These are phyloP conservation scores for Apoda limacodes DNA, from an alignment of 2,888 invertebrate species.

Conservation along the genomic window DNA sequence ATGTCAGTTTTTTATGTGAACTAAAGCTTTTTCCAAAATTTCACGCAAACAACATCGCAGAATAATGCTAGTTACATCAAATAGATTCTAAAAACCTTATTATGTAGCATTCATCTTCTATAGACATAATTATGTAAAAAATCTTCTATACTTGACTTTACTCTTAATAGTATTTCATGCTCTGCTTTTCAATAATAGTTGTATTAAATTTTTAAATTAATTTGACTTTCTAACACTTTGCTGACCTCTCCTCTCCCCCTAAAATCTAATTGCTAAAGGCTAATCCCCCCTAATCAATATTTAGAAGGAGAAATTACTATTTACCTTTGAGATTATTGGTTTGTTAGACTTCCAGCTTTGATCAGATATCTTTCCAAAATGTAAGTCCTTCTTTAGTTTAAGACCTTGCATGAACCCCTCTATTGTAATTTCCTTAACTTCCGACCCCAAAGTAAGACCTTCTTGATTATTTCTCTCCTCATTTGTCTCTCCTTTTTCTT, in stretches of 20 bases:
- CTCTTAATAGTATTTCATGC: too few relatives aligned
- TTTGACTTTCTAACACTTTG: too few relatives aligned
- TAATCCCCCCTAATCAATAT: neutral
- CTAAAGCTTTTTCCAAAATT: too few relatives aligned
- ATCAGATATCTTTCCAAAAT: conserved; percentile 53
- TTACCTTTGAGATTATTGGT: conserved; percentile 49
- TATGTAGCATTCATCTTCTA: too few relatives aligned
- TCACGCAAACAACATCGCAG: too few relatives aligned
- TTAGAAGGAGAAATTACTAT: conserved; percentile 1
- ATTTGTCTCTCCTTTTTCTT: conserved; percentile 18
- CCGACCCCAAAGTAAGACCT: conserved; percentile 33
- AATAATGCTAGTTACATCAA: too few relatives aligned
- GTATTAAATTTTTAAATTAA: too few relatives aligned
- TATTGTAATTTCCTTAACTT: conserved; percentile 43
- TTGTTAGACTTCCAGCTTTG: conserved; percentile 50
- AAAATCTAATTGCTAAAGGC: neutral
- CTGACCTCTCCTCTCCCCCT: neutral
- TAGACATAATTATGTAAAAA: too few relatives aligned
- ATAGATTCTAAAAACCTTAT: too few relatives aligned
- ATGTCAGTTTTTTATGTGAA: too few relatives aligned
- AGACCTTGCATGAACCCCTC: conserved; percentile 50
- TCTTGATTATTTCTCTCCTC: conserved; percentile 28
- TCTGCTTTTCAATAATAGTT: too few relatives aligned
- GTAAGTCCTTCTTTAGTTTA: conserved; percentile 47
- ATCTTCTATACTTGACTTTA: too few relatives aligned